A percentile compares a stretch with the other conserved stretches of the same genome.
Evolutionary conservation across 2,113 vertebrate species (phyloP).

Genomic region (Alligator sinensis): DNA sequence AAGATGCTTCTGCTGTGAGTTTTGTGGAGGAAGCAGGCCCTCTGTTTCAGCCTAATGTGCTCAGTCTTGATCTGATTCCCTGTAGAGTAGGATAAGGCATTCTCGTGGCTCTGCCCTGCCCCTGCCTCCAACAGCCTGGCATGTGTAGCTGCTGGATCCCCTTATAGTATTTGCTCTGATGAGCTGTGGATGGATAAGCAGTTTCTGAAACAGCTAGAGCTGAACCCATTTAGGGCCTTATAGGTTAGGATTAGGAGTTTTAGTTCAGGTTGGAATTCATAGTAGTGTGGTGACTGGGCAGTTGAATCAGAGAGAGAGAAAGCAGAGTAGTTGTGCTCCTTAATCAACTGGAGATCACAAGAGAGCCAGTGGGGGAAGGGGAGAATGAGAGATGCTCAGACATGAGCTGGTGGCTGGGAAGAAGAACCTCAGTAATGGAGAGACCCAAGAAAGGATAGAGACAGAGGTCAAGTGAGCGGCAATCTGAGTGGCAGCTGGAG

Average conservation of each 20-base stretch:
- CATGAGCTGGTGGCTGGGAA: neutral
- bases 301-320: neutral
- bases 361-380: neutral
- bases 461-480: constrained; percentile 26
- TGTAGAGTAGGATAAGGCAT: too few relatives aligned
- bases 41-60: too few relatives aligned
- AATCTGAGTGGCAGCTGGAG: constrained; percentile 26
- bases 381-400: neutral
- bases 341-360: neutral
- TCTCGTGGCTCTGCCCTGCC: too few relatives aligned
- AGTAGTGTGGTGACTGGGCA: neutral
- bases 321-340: neutral
- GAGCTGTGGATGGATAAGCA: too few relatives aligned
- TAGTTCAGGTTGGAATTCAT: neutral
- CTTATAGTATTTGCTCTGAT: too few relatives aligned
- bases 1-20: too few relatives aligned
- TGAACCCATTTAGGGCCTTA: too few relatives aligned
- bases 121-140: too few relatives aligned
- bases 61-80: too few relatives aligned
- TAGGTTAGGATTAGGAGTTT: neutral
- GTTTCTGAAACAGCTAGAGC: too few relatives aligned
- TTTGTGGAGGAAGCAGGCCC: too few relatives aligned
- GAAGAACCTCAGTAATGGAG: constrained; percentile 16
- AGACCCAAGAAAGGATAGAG: constrained; percentile 11
- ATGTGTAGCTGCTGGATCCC: too few relatives aligned